Evolutionary conservation across 35 echinoderm and acorn worm species (phyloP), one percentile per base, ranked within the genome.

Genomic region (Diadema setosum): DNA sequence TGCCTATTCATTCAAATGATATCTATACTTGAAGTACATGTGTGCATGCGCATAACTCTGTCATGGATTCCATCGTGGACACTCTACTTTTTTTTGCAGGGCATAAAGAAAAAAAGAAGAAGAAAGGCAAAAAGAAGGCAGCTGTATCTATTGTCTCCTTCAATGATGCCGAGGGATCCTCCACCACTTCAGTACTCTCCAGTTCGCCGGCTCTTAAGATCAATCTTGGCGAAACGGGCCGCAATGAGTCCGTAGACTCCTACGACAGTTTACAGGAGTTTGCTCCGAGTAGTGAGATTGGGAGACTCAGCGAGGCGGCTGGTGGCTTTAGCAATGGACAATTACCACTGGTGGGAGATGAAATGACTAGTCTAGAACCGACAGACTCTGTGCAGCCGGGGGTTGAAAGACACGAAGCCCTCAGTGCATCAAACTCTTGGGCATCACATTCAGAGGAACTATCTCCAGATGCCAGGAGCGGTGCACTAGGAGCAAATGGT

Each of bases 51-150:
- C n/a, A n/a, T n/a, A n/a, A n/a, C n/a, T n/a, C n/a, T n/a, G n/a
- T n/a, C n/a, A n/a, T n/a, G n/a, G n/a, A n/a, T n/a, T n/a, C n/a
- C n/a, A n/a, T n/a, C n/a, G n/a, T n/a, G n/a, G n/a, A n/a, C n/a
- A n/a, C n/a, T n/a, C n/a, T n/a, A n/a, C n/a, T 58, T 35, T 83
- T 85, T n/a, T 64, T 57, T 89, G 39, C 89, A 94, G 93, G 46
- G 56, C 69, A 80, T 48, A 99, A 85, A 18, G 93, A 99, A 81
- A 90, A 81, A 41, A 94, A 94, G 82, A 98, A 98, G 81, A 99
- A 99, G 82, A 99, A 91, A 86, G 94, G 94, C 52, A 99, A 99
- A 80, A 98, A 98, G 46, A 94, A 94, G 69, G 67, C 83, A 4
- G 58, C 84, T 2, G 83, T 92, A 0, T 99, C 96, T 17, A 99